These are phyloP conservation scores for Knipowitschia caucasica DNA, from an alignment of 2,797 vertebrate species.

Conservation along the genomic window DNA sequence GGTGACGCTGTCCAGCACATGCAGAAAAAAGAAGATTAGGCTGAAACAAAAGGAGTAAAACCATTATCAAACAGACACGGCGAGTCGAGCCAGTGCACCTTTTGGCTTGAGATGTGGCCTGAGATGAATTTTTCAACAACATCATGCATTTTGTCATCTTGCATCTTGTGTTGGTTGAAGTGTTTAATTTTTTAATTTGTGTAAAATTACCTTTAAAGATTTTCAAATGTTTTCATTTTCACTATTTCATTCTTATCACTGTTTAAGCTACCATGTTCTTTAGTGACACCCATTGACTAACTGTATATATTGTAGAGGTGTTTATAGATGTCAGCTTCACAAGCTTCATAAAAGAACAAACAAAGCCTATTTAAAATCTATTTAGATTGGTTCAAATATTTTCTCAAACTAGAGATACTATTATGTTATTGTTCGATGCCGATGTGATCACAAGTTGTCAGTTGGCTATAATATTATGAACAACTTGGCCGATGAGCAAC, in stretches of 20 bases:
- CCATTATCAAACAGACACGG: conserved; percentile 45
- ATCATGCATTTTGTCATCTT: conserved; percentile 45
- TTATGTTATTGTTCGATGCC: neutral
- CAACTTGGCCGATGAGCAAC: neutral
- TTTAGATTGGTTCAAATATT: neutral
- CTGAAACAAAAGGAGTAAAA: conserved; percentile 32
- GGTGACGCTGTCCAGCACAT: conserved; percentile 73
- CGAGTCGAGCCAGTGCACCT: conserved; percentile 48
- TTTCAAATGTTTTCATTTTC: conserved; percentile 47
- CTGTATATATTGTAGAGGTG: conserved; percentile 50
- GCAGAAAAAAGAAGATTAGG: conserved; percentile 72
- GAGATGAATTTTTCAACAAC: conserved; percentile 39
- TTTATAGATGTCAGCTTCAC: conserved; percentile 58
- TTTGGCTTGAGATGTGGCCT: conserved; percentile 52
- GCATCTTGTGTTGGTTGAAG: conserved; percentile 52
- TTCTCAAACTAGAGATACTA: neutral
- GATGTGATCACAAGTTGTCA: neutral
- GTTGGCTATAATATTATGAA: neutral
- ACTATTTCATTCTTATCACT: conserved; percentile 37
- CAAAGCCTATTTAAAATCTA: neutral
- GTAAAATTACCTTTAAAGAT: conserved; percentile 62
- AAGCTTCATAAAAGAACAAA: conserved; percentile 23
- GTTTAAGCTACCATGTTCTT: conserved; percentile 47
- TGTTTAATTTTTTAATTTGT: conserved; percentile 53
- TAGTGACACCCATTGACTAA: conserved; percentile 43